phyloP scores from a whole-genome alignment of 1,140 invertebrate species.

The Eurosta solidaginis region DNA sequence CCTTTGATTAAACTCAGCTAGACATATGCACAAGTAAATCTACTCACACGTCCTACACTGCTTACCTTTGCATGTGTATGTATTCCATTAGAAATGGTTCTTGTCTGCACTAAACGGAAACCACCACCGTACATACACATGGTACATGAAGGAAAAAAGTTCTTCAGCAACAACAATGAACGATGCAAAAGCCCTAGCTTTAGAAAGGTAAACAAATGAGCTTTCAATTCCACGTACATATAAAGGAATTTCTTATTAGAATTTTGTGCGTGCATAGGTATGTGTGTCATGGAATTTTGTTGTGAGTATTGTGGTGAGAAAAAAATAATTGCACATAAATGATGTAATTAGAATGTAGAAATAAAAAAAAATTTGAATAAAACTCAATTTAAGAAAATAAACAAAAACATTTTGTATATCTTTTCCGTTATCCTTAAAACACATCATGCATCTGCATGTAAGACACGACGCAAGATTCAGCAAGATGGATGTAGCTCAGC shows the following conservation, averaged over 20 bases:
- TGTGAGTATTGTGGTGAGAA: neutral
- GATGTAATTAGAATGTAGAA: neutral
- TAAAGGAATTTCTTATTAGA: neutral
- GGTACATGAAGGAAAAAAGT: neutral
- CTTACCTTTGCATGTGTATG: too few relatives aligned
- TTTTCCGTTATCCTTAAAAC: too few relatives aligned
- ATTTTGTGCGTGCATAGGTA: neutral
- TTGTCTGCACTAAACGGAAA: neutral
- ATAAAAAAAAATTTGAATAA: neutral
- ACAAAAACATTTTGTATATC: too few relatives aligned
- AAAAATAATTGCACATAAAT: neutral
- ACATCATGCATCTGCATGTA: too few relatives aligned
- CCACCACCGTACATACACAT: neutral
- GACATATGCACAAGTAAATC: too few relatives aligned
- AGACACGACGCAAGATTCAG: too few relatives aligned
- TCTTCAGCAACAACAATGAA: neutral
- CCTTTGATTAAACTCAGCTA: too few relatives aligned
- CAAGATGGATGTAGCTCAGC: too few relatives aligned
- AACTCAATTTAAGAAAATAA: neutral
- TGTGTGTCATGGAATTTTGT: neutral
- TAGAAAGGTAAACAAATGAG: neutral
- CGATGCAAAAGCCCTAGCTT: neutral
- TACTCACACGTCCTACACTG: too few relatives aligned
- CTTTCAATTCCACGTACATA: neutral
- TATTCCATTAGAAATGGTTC: slow-evolving; percentile 3